Evolutionary conservation across 1,140 invertebrate genomes (phyloP), one percentile per base, ranked within the genome.

Genomic region (Drosophila teissieri): DNA sequence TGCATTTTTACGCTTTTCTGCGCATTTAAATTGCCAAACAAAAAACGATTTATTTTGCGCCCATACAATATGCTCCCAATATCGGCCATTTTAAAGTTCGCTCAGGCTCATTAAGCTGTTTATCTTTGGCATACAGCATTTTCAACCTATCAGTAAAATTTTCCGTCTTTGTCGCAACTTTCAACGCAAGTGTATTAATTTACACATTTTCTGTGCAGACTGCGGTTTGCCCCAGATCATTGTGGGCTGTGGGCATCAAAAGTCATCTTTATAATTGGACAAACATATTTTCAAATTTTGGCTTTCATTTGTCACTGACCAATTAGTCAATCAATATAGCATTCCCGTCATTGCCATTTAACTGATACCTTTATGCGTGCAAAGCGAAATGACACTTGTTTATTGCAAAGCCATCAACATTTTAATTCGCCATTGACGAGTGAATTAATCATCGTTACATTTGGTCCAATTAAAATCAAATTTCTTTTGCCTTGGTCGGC

Each of bases 311-410:
- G n/a, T 62, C 60, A 58, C 31, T 40, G 36, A 19, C 19, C 53
- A 58, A 62, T 62, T 62, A 62, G 58, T 58, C 15, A 40, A 40
- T 31, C 24, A 58, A 58, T 24, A 62, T 58, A 31, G 14, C 57
- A 27, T 58, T 58, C 4, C 7, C 12, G 53, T 15, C 14, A 62
- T 40, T 31, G 7, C 8, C 12, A n/a, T 22, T 27, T n/a, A 22
- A 19, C 27, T 8, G 7, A 31, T 31, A 31, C 56, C 8, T 5
- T 31, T 31, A 31, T 31, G 31, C 7, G 34, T 34, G 37, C 15
- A n/a, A 39, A 63, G 12, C 12, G 11, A 17, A 61, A 61, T 62
- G 37, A 31, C 62, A 31, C 40, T 44, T n/a, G 42, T n/a, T 27
- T n/a, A 27, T 48, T n/a, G n/a, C 12, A 36, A 12, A 1, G 12